Evolutionary conservation across 1,140 invertebrate species (phyloP), one percentile per base, ranked within the genome.

Genomic region (Pogonomyrmex barbatus): DNA sequence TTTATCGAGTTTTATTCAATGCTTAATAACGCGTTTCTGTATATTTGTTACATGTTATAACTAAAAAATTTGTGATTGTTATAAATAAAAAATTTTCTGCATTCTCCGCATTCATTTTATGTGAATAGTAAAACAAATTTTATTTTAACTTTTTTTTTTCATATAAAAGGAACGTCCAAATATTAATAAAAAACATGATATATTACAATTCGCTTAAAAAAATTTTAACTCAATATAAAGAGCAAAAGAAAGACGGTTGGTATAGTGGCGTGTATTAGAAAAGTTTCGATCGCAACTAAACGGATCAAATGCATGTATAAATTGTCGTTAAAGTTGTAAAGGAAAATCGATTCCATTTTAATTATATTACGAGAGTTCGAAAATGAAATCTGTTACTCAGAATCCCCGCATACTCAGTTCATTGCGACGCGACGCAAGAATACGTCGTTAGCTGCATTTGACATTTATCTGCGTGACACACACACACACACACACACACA

Each of bases 381-480:
- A 81, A 56, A 47, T 24, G 14, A 81, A 67, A 79, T 54, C 30
- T 39, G 8, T 79, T 30, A 50, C 24, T 78, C 17, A 39, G 33
- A 65, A 54, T 78, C 12, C n/a, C 54, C 50, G 45, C 12, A 12
- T 54, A 30, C 14, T 77, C 9, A 36, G 4, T 56, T 45, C 63
- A 47, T 82, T 60, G 47, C 17, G 10, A 73, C 47, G 33, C 24
- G 50, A 89, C 75, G 47, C 30, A 36, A 36, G 47, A 33, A 17
- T 10, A 24, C 39, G 56, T 50, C 60, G 14, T 58, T 52, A 52
- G 54, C 30, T 8, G 5, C 39, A n/a, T 62, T 30, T 60, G 87
- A 86, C 63, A 71, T 89, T 89, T 89, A 87, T 86, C 87, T 67
- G 50, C 6, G 47, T 2, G 50, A 12, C 30, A 71, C 82, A 76